These are phyloP conservation scores for Labeo rohita DNA, from an alignment of 2,113 vertebrate genomes.

Conservation along the genomic window DNA sequence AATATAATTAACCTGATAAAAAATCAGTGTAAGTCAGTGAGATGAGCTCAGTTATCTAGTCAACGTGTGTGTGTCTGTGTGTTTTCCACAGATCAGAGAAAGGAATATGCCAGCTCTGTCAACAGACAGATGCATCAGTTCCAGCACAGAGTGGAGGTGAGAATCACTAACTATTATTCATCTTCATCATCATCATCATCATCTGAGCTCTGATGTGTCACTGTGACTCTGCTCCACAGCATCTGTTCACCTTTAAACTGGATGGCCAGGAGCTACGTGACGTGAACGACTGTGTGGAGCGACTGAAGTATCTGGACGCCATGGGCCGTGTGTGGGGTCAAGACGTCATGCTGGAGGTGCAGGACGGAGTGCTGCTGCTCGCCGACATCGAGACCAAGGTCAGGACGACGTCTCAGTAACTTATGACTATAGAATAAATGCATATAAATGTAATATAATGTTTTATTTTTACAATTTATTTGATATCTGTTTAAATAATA, in stretches of 20 bases:
- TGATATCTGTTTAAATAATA: too few species aligned
- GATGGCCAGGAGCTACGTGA: slow-evolving; percentile 72
- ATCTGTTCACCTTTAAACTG: slow-evolving; percentile 83
- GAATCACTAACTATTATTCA: neutral
- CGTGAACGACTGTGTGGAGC: slow-evolving; percentile 75
- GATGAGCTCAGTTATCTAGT: too few species aligned
- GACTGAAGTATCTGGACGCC: slow-evolving; percentile 77
- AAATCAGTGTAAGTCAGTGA: too few species aligned
- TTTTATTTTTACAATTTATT: too few species aligned
- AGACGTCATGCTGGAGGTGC: slow-evolving; percentile 82
- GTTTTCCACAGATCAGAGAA: slow-evolving; percentile 80
- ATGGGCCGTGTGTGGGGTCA: slow-evolving; percentile 89
- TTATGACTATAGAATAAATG: too few species aligned
- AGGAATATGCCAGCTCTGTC: slow-evolving; percentile 77
- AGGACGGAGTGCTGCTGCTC: slow-evolving; percentile 75
- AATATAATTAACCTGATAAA: too few species aligned
- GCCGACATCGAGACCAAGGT: slow-evolving; percentile 88
- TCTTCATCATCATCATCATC: neutral
- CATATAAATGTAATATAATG: too few species aligned
- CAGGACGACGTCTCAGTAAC: too few species aligned
- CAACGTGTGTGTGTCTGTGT: neutral
- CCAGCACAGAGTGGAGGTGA: slow-evolving; percentile 87
- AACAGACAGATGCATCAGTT: slow-evolving; percentile 70
- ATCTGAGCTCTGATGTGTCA: neutral
- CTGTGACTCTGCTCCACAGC: slow-evolving; percentile 69